Percentiles rank a stretch among this genome's conserved stretches.
Evolutionary conservation across 2,113 vertebrate species (phyloP).

Genomic region (Tinamus guttatus): DNA sequence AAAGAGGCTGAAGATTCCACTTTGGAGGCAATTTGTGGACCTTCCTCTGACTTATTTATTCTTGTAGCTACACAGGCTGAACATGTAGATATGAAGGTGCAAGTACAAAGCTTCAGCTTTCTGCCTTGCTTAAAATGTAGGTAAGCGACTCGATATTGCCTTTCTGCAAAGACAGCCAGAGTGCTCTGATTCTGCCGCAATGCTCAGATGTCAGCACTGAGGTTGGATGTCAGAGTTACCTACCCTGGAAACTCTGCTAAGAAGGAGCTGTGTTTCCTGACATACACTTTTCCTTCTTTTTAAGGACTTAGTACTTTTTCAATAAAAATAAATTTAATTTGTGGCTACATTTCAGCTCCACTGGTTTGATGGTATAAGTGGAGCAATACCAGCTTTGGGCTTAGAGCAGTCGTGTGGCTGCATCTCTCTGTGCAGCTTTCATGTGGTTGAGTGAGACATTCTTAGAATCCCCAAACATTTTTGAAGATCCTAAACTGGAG

Average conservation of each 20-base stretch:
- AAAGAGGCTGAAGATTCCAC: neutral
- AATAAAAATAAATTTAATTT: slow-evolving; percentile 85
- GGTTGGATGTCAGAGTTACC: slow-evolving; percentile 36
- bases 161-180: slow-evolving; percentile 3
- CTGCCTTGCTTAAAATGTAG: neutral
- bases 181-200: neutral
- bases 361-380: slow-evolving; percentile 77
- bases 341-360: slow-evolving; percentile 78
- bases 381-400: slow-evolving; percentile 75
- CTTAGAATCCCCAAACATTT: slow-evolving; percentile 81
- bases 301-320: slow-evolving; percentile 79
- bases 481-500: slow-evolving; percentile 82
- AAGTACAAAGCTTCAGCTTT: slow-evolving; percentile 7
- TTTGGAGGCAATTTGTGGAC: neutral
- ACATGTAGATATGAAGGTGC: neutral
- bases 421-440: slow-evolving; percentile 73
- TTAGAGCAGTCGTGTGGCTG: slow-evolving; percentile 80
- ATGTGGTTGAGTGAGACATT: slow-evolving; percentile 81
- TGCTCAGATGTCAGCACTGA: neutral
- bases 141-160: neutral
- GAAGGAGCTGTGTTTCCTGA: slow-evolving; percentile 41
- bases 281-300: slow-evolving; percentile 60
- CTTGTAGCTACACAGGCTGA: neutral
- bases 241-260: neutral
- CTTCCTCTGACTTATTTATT: neutral